phyloP scores from a whole-genome alignment of 2,888 invertebrate species.

The Ormyrus rosae region DNA sequence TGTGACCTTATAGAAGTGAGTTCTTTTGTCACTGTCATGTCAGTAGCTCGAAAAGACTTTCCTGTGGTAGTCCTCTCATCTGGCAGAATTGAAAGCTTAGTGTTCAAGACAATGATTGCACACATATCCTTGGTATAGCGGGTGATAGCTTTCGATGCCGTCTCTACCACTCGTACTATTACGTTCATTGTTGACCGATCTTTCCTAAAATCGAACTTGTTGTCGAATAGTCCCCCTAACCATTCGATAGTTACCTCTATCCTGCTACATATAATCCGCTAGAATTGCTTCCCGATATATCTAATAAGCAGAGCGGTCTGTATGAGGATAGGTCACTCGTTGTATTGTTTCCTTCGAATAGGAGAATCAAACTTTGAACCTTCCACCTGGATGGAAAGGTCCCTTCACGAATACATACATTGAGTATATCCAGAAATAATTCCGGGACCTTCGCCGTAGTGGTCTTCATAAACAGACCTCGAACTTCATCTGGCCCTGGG shows the following conservation, averaged over 20 bases:
- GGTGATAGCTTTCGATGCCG: not conserved
- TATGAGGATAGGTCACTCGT: slow-evolving; percentile 51
- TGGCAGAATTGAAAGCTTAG: slow-evolving; percentile 26
- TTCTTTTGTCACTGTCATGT: not conserved
- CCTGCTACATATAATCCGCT: slow-evolving; percentile 1
- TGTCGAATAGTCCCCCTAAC: not conserved
- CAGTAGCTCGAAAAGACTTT: slow-evolving; percentile 57
- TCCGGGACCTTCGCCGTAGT: not conserved
- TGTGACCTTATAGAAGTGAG: slow-evolving; percentile 28
- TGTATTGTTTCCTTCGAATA: slow-evolving; percentile 49
- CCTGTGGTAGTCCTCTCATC: slow-evolving; percentile 56
- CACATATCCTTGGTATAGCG: not conserved
- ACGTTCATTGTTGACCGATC: not conserved
- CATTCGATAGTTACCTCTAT: not conserved
- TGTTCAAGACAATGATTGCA: slow-evolving; percentile 27
- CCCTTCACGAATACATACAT: slow-evolving; percentile 39
- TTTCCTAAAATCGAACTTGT: not conserved
- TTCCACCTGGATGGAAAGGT: slow-evolving; percentile 56
- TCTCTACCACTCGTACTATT: not conserved
- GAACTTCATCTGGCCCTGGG: not conserved
- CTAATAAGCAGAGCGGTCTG: slow-evolving; percentile 36
- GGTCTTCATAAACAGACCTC: not conserved
- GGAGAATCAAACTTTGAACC: slow-evolving; percentile 52
- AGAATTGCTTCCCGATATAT: slow-evolving; percentile 44
- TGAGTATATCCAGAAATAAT: not conserved